A percentile compares a stretch with the other conserved stretches of the same genome.
Conservation (phyloP, 2,113 vertebrate species). For the Limnothrissa miodon region DNA sequence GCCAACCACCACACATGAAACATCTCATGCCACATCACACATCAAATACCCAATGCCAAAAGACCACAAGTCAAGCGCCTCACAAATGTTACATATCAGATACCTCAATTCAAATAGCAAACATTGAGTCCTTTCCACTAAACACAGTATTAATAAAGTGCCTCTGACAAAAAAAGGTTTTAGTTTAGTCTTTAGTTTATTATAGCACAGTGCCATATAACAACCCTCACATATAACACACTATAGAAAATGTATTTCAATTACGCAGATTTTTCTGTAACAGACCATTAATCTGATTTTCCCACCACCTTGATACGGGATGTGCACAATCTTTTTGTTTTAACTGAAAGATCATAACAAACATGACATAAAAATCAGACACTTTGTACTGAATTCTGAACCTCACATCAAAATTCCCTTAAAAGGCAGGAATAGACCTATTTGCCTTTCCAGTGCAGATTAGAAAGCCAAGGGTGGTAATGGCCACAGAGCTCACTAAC, state of each 20-base stretch:
- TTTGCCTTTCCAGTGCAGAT: too few species aligned
- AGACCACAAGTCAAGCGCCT: not conserved
- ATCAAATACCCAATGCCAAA: not conserved
- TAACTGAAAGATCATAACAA: not conserved
- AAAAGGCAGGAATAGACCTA: too few species aligned
- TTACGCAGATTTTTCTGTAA: too few species aligned
- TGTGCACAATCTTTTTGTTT: too few species aligned
- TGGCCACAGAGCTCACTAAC: too few species aligned
- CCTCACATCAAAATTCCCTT: not conserved
- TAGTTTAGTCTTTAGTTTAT: too few species aligned
- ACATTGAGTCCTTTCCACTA: not conserved
- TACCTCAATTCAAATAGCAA: not conserved
- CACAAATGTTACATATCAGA: not conserved
- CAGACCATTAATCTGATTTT: too few species aligned
- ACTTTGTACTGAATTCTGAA: not conserved
- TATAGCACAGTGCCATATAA: too few species aligned
- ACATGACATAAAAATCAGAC: not conserved
- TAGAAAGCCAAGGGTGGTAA: too few species aligned
- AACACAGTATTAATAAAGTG: not conserved
- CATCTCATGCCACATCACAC: not conserved
- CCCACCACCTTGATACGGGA: too few species aligned
- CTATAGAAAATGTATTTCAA: too few species aligned
- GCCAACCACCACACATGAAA: conserved; percentile 15
- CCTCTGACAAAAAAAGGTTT: not conserved
- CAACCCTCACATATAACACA: too few species aligned